Base-by-base conservation (phyloP, 2,888 invertebrate genomes). In the Nephrotoma flavescens region DNA sequence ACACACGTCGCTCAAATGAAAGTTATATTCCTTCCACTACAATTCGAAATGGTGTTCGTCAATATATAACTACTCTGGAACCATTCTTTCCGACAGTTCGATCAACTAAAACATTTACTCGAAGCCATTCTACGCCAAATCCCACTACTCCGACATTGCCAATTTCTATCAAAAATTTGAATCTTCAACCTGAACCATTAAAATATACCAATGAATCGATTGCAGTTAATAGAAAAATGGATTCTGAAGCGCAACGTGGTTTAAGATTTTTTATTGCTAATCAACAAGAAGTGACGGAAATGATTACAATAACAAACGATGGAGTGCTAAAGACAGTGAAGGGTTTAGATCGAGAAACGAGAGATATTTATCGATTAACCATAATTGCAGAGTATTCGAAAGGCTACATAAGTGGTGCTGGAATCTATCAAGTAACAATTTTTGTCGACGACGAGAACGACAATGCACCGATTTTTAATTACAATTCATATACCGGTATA, bases 391-490 rank as follows among this genome's bases (percentile, higher is more conserved):
- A 97, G 90, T 95, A 95, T 88, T 94, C 93, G 41, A 94, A 95
- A 90, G 96, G 96, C 6, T 90, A 94, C 87, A 93, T 94, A 87
- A 94, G 94, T 88, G 95, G 94, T 6, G 95, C 95, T 86, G 96
- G 95, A 2, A 95, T 96, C 87, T 96, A 96, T 89, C 96, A 96
- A 93, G 95, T 96, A 0, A 95, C 94, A 11, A 93, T 97, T 44
- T 92, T 94, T 87, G 96, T 97, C 0, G 96, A 96, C 87, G 97
- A 97, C 90, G 96, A 96, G 88, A 97, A 97, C 89, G 97, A 97
- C 89, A 97, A 97, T 89, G 93, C 96, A 4, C 98, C 98, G 0
- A 91, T 94, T 87, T 98, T 98, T 90, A 95, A 95, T 88, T 91
- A 93, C 11, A 90, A 93, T 0, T 90, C 92, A 0, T 98, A 97